A percentile compares a stretch with the other conserved stretches of the same genome.
phyloP scores from a whole-genome alignment of 2,113 vertebrate genomes.

The Paedocypris sp. region DNA sequence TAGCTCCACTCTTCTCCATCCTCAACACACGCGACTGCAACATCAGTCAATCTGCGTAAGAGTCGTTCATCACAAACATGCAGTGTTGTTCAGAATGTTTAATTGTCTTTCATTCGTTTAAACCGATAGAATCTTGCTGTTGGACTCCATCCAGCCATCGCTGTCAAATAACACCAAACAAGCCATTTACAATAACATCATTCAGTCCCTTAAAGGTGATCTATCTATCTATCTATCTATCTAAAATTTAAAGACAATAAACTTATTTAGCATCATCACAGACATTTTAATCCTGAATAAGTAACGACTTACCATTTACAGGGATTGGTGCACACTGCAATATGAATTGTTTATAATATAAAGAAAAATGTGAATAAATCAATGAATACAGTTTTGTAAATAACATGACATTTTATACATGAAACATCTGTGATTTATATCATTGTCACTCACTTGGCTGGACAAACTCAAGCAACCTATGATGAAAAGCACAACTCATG shows the following conservation, averaged over 20 bases:
- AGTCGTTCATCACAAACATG: background rate
- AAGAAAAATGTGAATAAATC: no score
- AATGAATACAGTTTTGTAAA: no score
- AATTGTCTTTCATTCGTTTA: no score
- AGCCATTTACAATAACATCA: slow-evolving; percentile 15
- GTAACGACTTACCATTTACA: background rate
- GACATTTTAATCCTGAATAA: background rate
- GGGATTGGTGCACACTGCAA: background rate
- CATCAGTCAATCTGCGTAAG: slow-evolving; percentile 24
- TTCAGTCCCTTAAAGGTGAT: slow-evolving; percentile 23
- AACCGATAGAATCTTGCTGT: slow-evolving; percentile 14
- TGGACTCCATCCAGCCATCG: background rate
- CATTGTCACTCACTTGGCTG: background rate
- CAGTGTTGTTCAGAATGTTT: no score
- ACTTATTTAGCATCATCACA: background rate
- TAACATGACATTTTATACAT: background rate
- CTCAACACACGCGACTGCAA: slow-evolving; percentile 15
- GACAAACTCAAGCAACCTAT: background rate
- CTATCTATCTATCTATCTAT: no score
- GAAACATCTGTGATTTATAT: background rate
- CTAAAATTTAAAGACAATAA: background rate
- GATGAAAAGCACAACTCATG: background rate
- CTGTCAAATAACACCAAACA: slow-evolving; percentile 10
- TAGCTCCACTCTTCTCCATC: slow-evolving; percentile 19
- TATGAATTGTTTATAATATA: no score